Percentiles rank a stretch among this genome's conserved stretches.
Conservation (phyloP, 2,888 invertebrate species). For the Ochlodes sylvanus region DNA sequence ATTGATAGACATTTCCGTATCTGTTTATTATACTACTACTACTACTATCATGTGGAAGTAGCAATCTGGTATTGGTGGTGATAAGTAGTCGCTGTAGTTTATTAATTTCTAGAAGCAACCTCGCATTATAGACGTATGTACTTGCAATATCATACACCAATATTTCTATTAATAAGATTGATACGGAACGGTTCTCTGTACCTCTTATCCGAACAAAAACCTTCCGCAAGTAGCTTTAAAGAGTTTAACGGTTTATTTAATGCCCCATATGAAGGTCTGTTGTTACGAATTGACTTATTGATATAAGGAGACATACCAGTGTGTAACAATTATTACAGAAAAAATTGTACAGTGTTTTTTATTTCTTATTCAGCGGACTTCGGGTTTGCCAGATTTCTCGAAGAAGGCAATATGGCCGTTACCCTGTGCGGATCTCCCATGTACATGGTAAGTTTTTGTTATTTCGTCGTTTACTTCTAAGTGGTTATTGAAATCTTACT, state of each 20-base stretch:
- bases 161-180: too few species aligned
- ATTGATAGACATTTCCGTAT: background rate
- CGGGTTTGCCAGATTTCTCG: slow-evolving; percentile 99
- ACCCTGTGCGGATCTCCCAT: slow-evolving; percentile 99
- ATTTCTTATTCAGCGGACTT: slow-evolving; percentile 92
- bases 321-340: background rate
- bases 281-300: too few species aligned
- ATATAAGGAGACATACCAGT: too few species aligned
- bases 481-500: too few species aligned
- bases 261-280: too few species aligned
- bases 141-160: background rate
- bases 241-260: too few species aligned
- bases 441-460: slow-evolving; percentile 94
- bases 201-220: too few species aligned
- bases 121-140: background rate
- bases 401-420: slow-evolving; percentile 99
- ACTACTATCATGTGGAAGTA: background rate
- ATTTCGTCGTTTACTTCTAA: too few species aligned
- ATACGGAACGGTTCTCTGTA: background rate
- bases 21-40: too few species aligned
- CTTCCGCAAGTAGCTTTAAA: too few species aligned
- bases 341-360: slow-evolving; percentile 22
- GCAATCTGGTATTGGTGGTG: background rate
- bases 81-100: background rate
- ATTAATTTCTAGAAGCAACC: too few species aligned